Base-by-base conservation (phyloP, 2,888 invertebrate species). In the Athalia rosae region DNA sequence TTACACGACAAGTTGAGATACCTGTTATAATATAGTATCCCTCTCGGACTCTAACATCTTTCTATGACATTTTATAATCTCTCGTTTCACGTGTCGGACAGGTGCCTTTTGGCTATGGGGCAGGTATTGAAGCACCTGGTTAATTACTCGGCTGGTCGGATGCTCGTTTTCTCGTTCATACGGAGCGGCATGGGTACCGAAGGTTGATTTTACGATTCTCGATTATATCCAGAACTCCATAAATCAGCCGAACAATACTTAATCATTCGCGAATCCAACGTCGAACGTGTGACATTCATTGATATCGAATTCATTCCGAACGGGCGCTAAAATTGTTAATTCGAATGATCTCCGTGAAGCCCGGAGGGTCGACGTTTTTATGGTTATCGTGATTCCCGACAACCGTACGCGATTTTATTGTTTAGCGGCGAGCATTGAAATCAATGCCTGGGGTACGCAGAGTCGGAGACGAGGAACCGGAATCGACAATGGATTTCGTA, bases 381-480 rank as follows among this genome's bases (percentile, higher is more conserved):
- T 78, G 76, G 64, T 66, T 69, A 79, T 28, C 53, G 77, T 77
- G 79, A 78, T 80, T 78, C 79, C 79, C 81, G 80, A 81, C 78
- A 78, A 79, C 79, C 80, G 79, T 81, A 69, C 53, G 67, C 79
- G 79, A 80, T 78, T 78, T 81, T 78, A 79, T 81, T 81, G 81
- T 79, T 79, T 63, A 58, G 76, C 74, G 62, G 63, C 76, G 71
- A 64, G 15, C 28, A 45, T 45, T 13, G 15, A 61, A 50, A 67
- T 67, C 11, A 67, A 9, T n/a, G n/a, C n/a, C 50, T 67, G 28
- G 50, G 66, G 13, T 50, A 28, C 6, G 53, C 11, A 28, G 41
- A 53, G 67, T 53, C 50, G 6, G 67, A 15, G 67, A 48, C 50
- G 41, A 53, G 53, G 47, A 67, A 8, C 48, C 66, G 28, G 67